phyloP scores from a whole-genome alignment of 1,140 invertebrate genomes.

The Anastatus disparis region DNA sequence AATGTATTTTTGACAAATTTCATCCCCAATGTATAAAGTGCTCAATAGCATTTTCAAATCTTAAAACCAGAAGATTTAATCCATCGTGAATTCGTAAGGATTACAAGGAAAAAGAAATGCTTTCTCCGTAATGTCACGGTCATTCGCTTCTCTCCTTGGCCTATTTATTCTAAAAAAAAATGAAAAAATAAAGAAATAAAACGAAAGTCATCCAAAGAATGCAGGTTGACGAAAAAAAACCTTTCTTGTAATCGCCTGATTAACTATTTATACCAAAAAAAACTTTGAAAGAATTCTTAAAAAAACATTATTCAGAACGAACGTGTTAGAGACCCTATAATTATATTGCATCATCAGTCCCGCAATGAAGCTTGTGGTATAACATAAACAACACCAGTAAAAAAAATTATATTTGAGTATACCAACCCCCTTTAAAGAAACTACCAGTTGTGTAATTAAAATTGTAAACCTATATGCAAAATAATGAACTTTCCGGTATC shows the following conservation, averaged over 20 bases:
- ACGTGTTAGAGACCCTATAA: neutral
- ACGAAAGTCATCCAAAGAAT: constrained; percentile 1
- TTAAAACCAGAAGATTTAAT: constrained; percentile 10
- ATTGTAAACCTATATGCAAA: too few species aligned
- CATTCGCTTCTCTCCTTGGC: neutral
- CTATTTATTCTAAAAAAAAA: neutral
- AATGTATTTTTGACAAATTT: neutral
- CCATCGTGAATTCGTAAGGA: neutral
- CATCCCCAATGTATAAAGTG: constrained; percentile 5
- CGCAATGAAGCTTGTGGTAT: too few species aligned
- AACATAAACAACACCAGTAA: too few species aligned
- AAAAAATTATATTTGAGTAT: too few species aligned
- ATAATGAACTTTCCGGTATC: too few species aligned
- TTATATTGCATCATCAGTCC: neutral
- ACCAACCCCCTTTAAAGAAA: too few species aligned
- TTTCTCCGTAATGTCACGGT: neutral
- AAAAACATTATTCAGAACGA: neutral
- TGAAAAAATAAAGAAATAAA: neutral
- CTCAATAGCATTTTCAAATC: neutral
- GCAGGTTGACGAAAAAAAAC: too few species aligned
- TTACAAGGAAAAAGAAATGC: neutral
- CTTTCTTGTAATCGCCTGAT: too few species aligned
- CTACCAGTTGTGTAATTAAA: too few species aligned
- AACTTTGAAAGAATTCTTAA: neutral
- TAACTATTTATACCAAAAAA: too few species aligned